phyloP scores from a whole-genome alignment of 2,113 vertebrate species.

The Poecile atricapillus region DNA sequence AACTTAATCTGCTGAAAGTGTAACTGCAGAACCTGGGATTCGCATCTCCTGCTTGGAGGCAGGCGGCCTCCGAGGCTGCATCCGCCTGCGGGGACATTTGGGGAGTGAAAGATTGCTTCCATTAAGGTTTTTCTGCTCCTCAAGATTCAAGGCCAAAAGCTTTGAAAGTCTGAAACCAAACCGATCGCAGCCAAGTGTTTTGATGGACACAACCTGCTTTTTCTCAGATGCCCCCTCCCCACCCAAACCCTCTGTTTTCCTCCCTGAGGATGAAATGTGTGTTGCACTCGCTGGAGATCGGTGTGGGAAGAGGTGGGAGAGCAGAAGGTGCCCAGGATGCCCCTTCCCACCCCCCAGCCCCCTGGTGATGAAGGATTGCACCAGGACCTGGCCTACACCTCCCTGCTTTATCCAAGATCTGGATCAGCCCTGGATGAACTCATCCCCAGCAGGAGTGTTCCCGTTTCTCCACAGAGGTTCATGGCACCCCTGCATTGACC shows the following conservation, averaged over 20 bases:
- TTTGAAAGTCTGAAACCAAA: neutral
- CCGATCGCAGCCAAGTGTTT: neutral
- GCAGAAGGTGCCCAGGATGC: neutral
- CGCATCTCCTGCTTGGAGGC: neutral
- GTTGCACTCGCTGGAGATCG: accelerated
- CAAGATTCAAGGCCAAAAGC: neutral
- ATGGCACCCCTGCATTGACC: neutral
- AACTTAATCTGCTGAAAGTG: neutral
- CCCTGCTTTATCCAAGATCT: too few relatives aligned
- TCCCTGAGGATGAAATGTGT: neutral
- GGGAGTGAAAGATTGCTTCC: neutral
- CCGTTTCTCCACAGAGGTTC: neutral
- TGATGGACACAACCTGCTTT: neutral
- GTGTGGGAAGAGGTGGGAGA: accelerated
- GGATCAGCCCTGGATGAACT: neutral
- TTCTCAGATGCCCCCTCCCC: neutral
- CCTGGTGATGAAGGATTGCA: accelerated
- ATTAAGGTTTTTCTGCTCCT: neutral
- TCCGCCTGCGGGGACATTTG: neutral
- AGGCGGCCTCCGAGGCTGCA: neutral
- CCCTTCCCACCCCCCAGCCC: neutral
- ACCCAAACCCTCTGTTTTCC: neutral
- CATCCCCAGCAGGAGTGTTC: neutral
- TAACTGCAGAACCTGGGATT: neutral
- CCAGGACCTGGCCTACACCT: accelerated